These are phyloP conservation scores for Nebria ingens DNA, from an alignment of 1,140 invertebrate genomes.

Conservation along the genomic window DNA sequence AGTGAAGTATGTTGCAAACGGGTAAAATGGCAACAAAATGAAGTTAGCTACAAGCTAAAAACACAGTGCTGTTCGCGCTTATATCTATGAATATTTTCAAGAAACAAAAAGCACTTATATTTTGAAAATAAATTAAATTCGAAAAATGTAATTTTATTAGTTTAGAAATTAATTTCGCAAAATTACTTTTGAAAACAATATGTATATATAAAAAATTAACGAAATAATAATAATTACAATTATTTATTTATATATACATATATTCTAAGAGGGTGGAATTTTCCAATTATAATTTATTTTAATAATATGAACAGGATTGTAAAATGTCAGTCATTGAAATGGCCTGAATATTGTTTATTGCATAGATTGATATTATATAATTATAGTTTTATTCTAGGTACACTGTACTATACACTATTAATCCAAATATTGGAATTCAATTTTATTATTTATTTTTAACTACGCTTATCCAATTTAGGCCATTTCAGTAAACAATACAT, in stretches of 20 bases:
- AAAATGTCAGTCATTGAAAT: conserved; percentile 7
- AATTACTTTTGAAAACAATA: background rate
- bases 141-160: background rate
- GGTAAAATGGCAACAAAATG: background rate
- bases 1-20: background rate
- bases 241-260: conserved; percentile 4
- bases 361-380: conserved; percentile 2
- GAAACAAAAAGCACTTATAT: background rate
- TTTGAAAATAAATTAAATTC: background rate
- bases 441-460: background rate
- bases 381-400: background rate
- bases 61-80: too few relatives aligned
- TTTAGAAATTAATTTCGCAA: too few relatives aligned
- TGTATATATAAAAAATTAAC: conserved; percentile 3
- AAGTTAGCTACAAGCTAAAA: background rate
- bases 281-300: conserved; percentile 2
- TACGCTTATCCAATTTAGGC: background rate
- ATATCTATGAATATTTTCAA: too few relatives aligned
- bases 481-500: conserved; percentile 7
- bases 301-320: background rate
- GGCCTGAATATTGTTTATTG: conserved; percentile 3
- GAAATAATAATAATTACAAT: background rate
- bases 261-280: background rate
- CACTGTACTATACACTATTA: conserved; percentile 3
- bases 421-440: background rate